phyloP scores from a whole-genome alignment of 1,140 invertebrate genomes.

The Aleiodes sp. region DNA sequence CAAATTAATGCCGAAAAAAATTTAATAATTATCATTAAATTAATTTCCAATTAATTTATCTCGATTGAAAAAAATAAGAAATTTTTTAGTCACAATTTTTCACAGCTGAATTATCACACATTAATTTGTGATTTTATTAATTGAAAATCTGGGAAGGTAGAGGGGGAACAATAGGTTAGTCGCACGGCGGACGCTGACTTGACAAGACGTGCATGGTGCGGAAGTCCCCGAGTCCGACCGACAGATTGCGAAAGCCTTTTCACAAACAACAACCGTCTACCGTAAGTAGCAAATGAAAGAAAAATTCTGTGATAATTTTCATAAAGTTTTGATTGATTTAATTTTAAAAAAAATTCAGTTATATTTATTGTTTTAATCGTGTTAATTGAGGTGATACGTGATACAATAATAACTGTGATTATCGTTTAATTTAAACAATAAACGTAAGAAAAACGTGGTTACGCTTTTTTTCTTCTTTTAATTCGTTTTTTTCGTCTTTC shows the following conservation, averaged over 20 bases:
- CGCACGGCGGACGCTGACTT: conserved; percentile 42
- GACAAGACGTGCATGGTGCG: conserved; percentile 41
- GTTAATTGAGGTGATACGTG: neutral
- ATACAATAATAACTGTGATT: conserved; percentile 31
- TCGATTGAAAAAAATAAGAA: neutral
- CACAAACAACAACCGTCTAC: conserved; percentile 64
- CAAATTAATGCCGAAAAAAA: conserved; percentile 35
- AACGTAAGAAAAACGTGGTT: neutral
- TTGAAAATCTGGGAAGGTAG: neutral
- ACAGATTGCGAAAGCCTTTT: conserved; percentile 56
- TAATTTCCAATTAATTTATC: conserved; percentile 1
- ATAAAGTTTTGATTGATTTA: conserved; percentile 36
- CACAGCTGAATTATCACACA: too few species aligned
- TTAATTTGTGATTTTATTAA: neutral
- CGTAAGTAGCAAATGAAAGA: conserved; percentile 65
- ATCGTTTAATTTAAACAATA: neutral
- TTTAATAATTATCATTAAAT: neutral
- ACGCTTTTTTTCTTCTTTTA: too few species aligned
- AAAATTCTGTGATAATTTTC: conserved; percentile 41
- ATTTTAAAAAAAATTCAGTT: conserved; percentile 40
- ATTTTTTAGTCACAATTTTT: too few species aligned
- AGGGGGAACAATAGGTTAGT: conserved; percentile 29
- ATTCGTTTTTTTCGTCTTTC: too few species aligned
- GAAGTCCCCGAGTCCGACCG: conserved; percentile 46
- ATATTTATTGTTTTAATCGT: conserved; percentile 32